Evolutionary conservation across 2,113 vertebrate species (phyloP).

Genomic region (Progne subis): DNA sequence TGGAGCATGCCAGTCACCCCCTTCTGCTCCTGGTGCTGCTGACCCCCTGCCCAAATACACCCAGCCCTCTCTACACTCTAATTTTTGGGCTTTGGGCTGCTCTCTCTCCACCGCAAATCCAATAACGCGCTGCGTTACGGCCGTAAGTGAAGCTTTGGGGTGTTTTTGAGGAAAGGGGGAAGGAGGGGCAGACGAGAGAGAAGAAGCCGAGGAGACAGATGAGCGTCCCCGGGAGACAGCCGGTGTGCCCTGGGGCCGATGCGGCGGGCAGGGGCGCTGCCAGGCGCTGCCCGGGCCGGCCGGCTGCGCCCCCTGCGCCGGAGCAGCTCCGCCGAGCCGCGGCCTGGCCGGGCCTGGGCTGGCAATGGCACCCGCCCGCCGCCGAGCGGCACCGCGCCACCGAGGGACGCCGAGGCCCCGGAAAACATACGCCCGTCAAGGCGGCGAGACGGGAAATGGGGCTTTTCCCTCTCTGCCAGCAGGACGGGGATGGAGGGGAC

Average conservation of each 20-base stretch:
- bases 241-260: rapidly evolving
- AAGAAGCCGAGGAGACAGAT: no score
- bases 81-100: neutral
- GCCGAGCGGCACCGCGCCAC: neutral
- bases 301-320: no score
- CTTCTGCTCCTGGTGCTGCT: neutral
- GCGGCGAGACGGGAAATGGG: neutral
- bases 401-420: rapidly evolving
- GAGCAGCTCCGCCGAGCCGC: neutral
- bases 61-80: rapidly evolving
- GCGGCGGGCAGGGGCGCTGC: rapidly evolving
- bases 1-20: rapidly evolving
- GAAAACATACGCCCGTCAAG: rapidly evolving
- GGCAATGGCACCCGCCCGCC: neutral
- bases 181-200: neutral
- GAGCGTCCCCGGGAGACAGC: no score
- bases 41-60: neutral
- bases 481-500: neutral
- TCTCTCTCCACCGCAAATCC: rapidly evolving
- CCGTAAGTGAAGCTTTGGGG: neutral
- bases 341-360: no score
- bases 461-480: neutral
- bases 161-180: neutral
- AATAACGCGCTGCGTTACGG: rapidly evolving
- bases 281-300: no score